Percentiles rank a stretch among this genome's conserved stretches.
phyloP scores from a whole-genome alignment of 1,140 invertebrate genomes.

The Sminthurides bifidus region DNA sequence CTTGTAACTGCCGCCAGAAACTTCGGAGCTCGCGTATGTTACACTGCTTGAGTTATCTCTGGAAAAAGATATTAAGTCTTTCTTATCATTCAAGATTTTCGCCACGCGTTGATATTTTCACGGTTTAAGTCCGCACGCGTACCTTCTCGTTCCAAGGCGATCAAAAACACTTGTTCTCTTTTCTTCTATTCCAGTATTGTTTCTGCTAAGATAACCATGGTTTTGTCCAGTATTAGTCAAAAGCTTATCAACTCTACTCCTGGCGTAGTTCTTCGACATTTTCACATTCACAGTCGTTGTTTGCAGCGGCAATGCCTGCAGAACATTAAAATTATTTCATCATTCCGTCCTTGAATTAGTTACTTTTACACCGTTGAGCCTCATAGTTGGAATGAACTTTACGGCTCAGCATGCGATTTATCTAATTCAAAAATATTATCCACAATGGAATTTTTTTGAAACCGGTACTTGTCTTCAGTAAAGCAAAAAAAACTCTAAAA shows the following conservation, averaged over 20 bases:
- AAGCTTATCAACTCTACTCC: neutral
- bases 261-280: slow-evolving; percentile 12
- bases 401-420: too few species aligned
- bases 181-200: slow-evolving; percentile 9
- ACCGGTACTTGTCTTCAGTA: too few species aligned
- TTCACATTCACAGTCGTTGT: too few species aligned
- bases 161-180: slow-evolving; percentile 27
- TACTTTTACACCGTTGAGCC: too few species aligned
- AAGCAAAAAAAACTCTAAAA: too few species aligned
- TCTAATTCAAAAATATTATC: too few species aligned
- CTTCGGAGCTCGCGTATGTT: neutral
- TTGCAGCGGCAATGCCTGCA: too few species aligned
- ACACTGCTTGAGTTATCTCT: neutral
- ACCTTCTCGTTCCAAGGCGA: slow-evolving; percentile 19
- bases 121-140: neutral
- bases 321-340: too few species aligned
- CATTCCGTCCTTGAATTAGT: too few species aligned
- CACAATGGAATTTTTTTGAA: too few species aligned
- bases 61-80: neutral
- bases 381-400: too few species aligned
- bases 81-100: neutral
- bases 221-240: neutral
- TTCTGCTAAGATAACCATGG: neutral
- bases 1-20: neutral
- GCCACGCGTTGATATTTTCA: neutral